Percentiles rank a stretch among this genome's conserved stretches.
Conservation (phyloP, 2,797 vertebrate genomes). For the Acanthurus leucopareius region DNA sequence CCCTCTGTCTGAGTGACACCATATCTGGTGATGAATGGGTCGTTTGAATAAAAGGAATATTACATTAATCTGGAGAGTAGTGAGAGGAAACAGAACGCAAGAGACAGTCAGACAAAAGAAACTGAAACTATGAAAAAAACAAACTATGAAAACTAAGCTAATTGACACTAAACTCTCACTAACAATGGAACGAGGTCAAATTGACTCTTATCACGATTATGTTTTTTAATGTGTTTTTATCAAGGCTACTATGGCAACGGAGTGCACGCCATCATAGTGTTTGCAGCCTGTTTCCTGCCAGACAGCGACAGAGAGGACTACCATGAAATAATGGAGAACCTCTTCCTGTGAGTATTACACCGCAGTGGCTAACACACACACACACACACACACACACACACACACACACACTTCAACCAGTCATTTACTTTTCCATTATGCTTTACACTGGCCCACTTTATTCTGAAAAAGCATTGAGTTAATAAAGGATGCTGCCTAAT, state of each 20-base stretch:
- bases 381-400: conserved; percentile 9
- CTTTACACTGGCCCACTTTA: too few species aligned
- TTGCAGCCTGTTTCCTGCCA: conserved; percentile 97
- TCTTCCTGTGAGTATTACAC: conserved; percentile 92
- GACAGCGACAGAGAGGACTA: conserved; percentile 96
- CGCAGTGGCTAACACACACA: background rate
- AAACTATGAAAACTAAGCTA: conserved; percentile 43
- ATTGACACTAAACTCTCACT: conserved; percentile 29
- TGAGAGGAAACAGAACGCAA: conserved; percentile 48
- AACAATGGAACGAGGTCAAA: conserved; percentile 34
- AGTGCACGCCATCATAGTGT: conserved; percentile 98
- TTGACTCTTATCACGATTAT: conserved; percentile 33
- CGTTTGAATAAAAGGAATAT: conserved; percentile 59
- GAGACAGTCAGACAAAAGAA: conserved; percentile 56
- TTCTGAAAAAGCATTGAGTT: background rate
- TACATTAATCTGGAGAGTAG: conserved; percentile 57
- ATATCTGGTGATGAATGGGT: conserved; percentile 61
- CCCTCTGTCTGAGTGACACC: conserved; percentile 60
- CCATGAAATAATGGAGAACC: conserved; percentile 99
- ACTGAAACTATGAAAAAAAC: conserved; percentile 42
- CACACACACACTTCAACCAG: background rate
- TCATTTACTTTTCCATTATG: background rate
- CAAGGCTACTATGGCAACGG: conserved; percentile 96
- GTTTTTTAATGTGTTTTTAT: conserved; percentile 42
- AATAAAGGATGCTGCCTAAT: background rate